Percentiles rank a stretch among this genome's conserved stretches.
Evolutionary conservation across 1,140 invertebrate genomes (phyloP).

Genomic region (Araneus ventricosus): DNA sequence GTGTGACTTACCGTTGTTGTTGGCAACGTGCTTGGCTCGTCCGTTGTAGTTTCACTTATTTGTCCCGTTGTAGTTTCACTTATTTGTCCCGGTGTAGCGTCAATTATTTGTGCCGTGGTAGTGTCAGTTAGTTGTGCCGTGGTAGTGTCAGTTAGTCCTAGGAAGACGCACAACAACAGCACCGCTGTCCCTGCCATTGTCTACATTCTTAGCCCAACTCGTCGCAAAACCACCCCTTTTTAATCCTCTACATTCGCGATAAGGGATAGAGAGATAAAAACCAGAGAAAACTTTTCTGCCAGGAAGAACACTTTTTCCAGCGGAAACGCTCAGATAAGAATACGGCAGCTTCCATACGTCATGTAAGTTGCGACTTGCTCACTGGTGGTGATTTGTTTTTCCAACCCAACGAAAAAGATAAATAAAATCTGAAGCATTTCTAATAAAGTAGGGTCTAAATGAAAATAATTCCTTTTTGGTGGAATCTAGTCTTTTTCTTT

Average conservation of each 20-base stretch:
- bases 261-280: slow-evolving; percentile 39
- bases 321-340: slow-evolving; percentile 33
- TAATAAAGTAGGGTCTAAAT: too few species aligned
- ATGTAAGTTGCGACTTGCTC: background rate
- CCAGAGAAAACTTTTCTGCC: slow-evolving; percentile 32
- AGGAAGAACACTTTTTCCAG: slow-evolving; percentile 37
- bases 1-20: background rate
- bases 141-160: background rate
- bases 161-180: background rate
- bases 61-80: too few species aligned
- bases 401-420: background rate
- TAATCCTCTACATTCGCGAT: slow-evolving; percentile 13
- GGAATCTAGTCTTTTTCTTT: too few species aligned
- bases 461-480: too few species aligned
- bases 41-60: background rate
- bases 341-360: slow-evolving; percentile 31
- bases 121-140: background rate
- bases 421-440: too few species aligned
- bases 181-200: slow-evolving; percentile 25
- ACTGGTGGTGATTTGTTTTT: background rate
- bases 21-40: background rate
- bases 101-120: too few species aligned
- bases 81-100: too few species aligned
- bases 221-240: slow-evolving; percentile 36
- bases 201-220: slow-evolving; percentile 8